These are phyloP conservation scores for Drosophila novamexicana DNA, from an alignment of 1,140 invertebrate genomes.

Conservation along the genomic window DNA sequence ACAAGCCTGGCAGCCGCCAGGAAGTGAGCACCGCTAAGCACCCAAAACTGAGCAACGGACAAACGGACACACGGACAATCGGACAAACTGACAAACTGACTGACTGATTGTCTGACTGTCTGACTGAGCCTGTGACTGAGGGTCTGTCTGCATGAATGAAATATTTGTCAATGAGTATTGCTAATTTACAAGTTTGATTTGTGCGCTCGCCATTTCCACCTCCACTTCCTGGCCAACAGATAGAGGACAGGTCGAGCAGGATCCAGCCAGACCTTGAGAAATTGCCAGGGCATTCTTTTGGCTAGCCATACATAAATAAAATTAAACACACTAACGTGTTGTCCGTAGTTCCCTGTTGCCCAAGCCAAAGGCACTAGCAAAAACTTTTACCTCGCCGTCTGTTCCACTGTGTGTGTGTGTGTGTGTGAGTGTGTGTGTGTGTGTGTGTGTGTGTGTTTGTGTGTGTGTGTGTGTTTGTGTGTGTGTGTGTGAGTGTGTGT, in stretches of 20 bases:
- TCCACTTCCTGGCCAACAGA: slow-evolving; percentile 15
- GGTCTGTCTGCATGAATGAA: slow-evolving; percentile 62
- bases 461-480: not conserved
- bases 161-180: slow-evolving; percentile 84
- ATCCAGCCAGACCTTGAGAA: slow-evolving; percentile 52
- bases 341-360: slow-evolving; percentile 12
- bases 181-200: slow-evolving; percentile 84
- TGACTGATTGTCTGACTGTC: slow-evolving; percentile 19
- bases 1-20: slow-evolving; percentile 21
- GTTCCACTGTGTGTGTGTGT: not conserved
- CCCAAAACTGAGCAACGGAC: slow-evolving; percentile 12
- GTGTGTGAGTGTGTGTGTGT: not conserved
- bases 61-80: not conserved
- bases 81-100: slow-evolving; percentile 9
- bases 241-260: not conserved
- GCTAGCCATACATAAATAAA: slow-evolving; percentile 79
- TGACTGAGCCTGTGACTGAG: slow-evolving; percentile 24
- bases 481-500: not conserved
- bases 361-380: not conserved
- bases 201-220: slow-evolving; percentile 34
- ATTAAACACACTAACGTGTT: slow-evolving; percentile 46
- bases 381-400: slow-evolving; percentile 11
- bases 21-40: slow-evolving; percentile 25
- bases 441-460: too few species aligned
- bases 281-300: slow-evolving; percentile 70